These are phyloP conservation scores for Parapsyche elsis DNA, from an alignment of 1,140 invertebrate species.

Conservation along the genomic window DNA sequence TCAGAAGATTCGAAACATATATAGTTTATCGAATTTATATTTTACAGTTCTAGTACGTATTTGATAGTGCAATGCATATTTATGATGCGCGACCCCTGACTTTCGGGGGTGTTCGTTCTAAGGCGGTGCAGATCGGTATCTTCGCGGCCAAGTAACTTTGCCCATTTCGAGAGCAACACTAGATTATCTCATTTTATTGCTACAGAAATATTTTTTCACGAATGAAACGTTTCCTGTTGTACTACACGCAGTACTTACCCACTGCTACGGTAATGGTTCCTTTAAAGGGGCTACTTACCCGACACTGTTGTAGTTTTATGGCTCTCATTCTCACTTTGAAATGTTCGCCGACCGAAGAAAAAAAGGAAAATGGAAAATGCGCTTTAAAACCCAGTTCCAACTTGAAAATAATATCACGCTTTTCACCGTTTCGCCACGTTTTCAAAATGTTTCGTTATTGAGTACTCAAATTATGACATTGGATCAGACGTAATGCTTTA, in stretches of 20 bases:
- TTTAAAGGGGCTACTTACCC: slow-evolving; percentile 35
- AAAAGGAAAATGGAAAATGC: neutral
- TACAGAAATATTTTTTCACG: slow-evolving; percentile 42
- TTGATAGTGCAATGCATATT: too few relatives aligned
- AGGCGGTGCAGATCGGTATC: slow-evolving; percentile 25
- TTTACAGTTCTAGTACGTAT: too few relatives aligned
- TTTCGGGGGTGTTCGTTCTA: neutral
- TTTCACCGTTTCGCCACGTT: too few relatives aligned
- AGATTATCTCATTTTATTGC: slow-evolving; percentile 55
- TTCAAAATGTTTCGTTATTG: too few relatives aligned
- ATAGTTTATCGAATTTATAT: too few relatives aligned
- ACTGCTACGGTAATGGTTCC: slow-evolving; percentile 11
- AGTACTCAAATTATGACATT: too few relatives aligned
- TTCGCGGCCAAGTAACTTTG: slow-evolving; percentile 30
- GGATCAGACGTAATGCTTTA: too few relatives aligned
- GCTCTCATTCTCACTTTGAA: slow-evolving; percentile 1
- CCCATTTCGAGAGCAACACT: slow-evolving; percentile 34
- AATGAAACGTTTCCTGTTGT: slow-evolving; percentile 40
- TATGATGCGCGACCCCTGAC: too few relatives aligned
- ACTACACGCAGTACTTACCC: neutral
- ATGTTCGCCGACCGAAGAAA: neutral
- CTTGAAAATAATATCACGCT: too few relatives aligned
- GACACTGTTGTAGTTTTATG: slow-evolving; percentile 33
- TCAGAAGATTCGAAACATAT: too few relatives aligned
- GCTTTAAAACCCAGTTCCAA: too few relatives aligned